phyloP scores from a whole-genome alignment of 2,888 invertebrate genomes.

The Orchesellides sinensis region DNA sequence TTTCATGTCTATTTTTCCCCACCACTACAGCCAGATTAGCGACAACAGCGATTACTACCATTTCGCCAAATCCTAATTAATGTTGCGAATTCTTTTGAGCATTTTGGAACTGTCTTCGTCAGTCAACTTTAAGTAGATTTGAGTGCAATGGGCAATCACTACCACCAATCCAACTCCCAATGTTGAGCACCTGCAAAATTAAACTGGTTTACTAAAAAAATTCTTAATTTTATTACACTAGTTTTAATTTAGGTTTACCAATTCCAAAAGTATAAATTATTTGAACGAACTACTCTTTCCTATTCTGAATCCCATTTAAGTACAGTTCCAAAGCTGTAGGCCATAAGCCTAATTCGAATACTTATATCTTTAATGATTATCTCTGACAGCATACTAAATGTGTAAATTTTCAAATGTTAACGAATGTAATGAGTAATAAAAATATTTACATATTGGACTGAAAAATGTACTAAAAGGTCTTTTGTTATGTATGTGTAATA shows the following conservation, averaged over 20 bases:
- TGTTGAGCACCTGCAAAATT: background rate
- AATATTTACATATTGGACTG: no score
- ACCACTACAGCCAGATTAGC: background rate
- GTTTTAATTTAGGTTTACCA: background rate
- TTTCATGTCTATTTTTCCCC: background rate
- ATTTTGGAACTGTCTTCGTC: background rate
- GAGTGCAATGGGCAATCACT: background rate
- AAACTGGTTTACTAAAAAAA: background rate
- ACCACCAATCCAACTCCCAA: background rate
- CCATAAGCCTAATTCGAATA: background rate
- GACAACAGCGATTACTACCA: background rate
- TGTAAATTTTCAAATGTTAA: no score
- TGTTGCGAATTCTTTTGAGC: background rate
- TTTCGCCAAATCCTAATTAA: constrained; percentile 11
- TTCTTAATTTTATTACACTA: no score
- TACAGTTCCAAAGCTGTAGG: background rate
- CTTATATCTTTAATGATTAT: background rate
- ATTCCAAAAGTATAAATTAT: constrained; percentile 4
- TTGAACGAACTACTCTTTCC: background rate
- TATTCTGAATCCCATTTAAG: constrained; percentile 2
- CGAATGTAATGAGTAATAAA: no score
- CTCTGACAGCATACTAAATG: no score
- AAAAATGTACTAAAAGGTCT: no score
- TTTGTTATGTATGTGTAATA: no score
- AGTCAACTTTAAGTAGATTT: background rate